Percentiles rank a stretch among this genome's conserved stretches.
phyloP scores from a whole-genome alignment of 2,113 vertebrate genomes.

The Esox niger region DNA sequence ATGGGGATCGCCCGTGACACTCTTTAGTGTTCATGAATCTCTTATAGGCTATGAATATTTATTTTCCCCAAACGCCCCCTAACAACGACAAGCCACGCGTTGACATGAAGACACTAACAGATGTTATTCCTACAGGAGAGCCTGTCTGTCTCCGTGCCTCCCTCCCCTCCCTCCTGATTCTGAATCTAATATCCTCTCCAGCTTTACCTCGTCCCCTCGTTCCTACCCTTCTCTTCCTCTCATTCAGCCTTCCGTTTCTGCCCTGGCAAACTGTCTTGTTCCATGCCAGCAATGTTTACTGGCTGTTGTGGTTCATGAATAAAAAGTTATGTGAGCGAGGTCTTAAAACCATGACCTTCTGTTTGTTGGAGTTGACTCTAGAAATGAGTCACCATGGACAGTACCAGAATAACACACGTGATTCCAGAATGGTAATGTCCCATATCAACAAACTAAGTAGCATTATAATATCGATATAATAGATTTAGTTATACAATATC shows the following conservation, averaged over 20 bases:
- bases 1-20: slow-evolving; percentile 56
- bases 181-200: slow-evolving; percentile 4
- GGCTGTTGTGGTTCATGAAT: not conserved
- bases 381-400: too few species aligned
- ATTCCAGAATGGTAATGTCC: too few species aligned
- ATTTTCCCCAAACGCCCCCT: slow-evolving; percentile 54
- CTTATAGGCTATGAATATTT: slow-evolving; percentile 71
- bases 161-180: not conserved
- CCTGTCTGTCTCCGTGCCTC: not conserved
- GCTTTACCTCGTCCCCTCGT: not conserved
- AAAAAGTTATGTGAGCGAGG: slow-evolving; percentile 1
- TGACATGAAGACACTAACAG: slow-evolving; percentile 60
- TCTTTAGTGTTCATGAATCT: slow-evolving; percentile 73
- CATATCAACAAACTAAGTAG: too few species aligned
- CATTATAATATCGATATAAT: too few species aligned
- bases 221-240: slow-evolving; percentile 2
- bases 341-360: too few species aligned
- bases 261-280: slow-evolving; percentile 9
- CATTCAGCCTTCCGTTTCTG: slow-evolving; percentile 6
- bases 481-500: too few species aligned
- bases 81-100: slow-evolving; percentile 27
- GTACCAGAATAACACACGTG: too few species aligned
- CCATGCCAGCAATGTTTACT: slow-evolving; percentile 18
- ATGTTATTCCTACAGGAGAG: slow-evolving; percentile 69
- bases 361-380: too few species aligned